A percentile compares a stretch with the other conserved stretches of the same genome.
Conservation (phyloP, 2,113 vertebrate genomes). For the Myrmecophaga tridactyla region DNA sequence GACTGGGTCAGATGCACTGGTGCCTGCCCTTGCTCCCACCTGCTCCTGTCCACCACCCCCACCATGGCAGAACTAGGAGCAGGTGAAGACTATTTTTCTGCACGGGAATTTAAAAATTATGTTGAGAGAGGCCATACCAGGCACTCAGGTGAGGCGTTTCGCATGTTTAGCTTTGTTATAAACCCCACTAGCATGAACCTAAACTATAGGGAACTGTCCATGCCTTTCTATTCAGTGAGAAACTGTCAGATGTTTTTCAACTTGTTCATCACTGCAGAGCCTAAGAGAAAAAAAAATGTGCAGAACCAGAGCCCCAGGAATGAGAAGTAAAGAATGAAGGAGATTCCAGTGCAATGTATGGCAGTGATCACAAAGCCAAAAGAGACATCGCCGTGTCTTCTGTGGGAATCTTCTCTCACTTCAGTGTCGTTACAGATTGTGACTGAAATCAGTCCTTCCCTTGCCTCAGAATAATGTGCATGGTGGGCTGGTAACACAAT, state of each 20-base stretch:
- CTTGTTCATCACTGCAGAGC: neutral
- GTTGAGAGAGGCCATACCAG: neutral
- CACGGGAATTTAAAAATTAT: neutral
- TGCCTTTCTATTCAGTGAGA: neutral
- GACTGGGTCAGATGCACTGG: neutral
- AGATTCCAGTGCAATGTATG: neutral
- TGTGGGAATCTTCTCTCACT: neutral
- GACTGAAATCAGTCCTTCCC: neutral
- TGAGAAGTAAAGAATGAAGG: neutral
- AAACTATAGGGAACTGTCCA: neutral
- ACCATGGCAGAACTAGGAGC: neutral
- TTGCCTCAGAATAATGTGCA: neutral
- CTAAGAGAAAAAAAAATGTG: rapidly evolving
- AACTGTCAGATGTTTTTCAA: neutral
- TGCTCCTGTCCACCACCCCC: neutral
- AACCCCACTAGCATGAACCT: constrained; percentile 3
- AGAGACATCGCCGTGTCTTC: neutral
- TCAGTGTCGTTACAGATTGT: neutral
- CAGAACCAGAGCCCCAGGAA: neutral
- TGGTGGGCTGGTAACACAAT: neutral
- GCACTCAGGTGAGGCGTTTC: neutral
- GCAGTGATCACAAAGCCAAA: constrained; percentile 33
- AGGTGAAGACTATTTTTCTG: neutral
- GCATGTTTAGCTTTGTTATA: neutral
- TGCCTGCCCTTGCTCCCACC: neutral